These are phyloP conservation scores for Drosophila sproati DNA, from an alignment of 1,140 invertebrate species.

Conservation along the genomic window DNA sequence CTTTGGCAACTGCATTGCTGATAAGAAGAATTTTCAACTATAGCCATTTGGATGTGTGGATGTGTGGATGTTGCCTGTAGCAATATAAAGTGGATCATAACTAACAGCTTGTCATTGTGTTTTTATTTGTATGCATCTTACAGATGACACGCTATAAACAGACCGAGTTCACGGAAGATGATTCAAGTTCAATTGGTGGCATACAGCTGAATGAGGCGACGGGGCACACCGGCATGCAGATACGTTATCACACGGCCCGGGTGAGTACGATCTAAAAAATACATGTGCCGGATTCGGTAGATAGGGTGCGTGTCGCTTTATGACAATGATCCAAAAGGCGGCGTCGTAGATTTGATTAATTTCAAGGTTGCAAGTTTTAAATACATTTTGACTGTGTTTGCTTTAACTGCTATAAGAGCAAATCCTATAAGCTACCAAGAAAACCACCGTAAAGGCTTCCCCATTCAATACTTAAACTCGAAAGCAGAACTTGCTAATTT, in stretches of 20 bases:
- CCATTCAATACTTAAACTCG: too few species aligned
- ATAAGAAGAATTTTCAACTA: conserved; percentile 14
- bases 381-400: conserved; percentile 16
- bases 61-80: background rate
- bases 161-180: conserved; percentile 93
- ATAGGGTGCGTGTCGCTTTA: background rate
- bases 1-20: conserved; percentile 2
- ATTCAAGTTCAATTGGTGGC: conserved; percentile 92
- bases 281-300: background rate
- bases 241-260: conserved; percentile 89
- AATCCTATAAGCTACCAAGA: conserved; percentile 3
- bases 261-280: conserved; percentile 85
- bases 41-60: conserved; percentile 31
- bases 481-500: too few species aligned
- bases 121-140: conserved; percentile 61
- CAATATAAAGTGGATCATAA: conserved; percentile 7
- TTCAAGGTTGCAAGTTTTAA: conserved; percentile 55
- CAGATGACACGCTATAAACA: conserved; percentile 95
- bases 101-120: conserved; percentile 20
- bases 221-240: conserved; percentile 91
- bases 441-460: too few species aligned
- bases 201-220: conserved; percentile 91
- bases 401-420: too few species aligned
- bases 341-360: conserved; percentile 40
- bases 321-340: conserved; percentile 63